A percentile compares a stretch with the other conserved stretches of the same genome.
These are phyloP conservation scores for Sander lucioperca DNA, from an alignment of 2,113 vertebrate genomes.

Conservation along the genomic window DNA sequence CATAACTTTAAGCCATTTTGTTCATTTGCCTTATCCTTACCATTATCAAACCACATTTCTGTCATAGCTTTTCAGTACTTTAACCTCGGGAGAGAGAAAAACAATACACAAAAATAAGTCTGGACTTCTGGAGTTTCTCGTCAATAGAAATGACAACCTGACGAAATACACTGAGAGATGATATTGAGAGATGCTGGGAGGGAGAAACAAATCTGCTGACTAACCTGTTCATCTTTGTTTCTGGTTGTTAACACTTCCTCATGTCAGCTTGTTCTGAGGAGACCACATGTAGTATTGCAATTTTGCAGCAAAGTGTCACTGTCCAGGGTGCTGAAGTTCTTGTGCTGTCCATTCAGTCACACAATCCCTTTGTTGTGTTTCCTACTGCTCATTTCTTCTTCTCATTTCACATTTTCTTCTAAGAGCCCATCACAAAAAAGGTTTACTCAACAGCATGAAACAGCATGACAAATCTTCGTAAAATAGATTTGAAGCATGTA, in stretches of 20 bases:
- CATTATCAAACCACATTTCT: not conserved
- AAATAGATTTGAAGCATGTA: not conserved
- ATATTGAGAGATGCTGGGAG: too few species aligned
- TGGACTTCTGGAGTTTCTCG: too few species aligned
- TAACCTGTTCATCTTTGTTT: not conserved
- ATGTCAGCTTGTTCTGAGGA: not conserved
- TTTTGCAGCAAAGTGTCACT: conserved; percentile 10
- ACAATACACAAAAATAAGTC: too few species aligned
- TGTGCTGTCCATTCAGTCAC: too few species aligned
- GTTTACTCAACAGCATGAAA: not conserved
- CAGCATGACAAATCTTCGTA: too few species aligned
- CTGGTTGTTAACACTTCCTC: not conserved
- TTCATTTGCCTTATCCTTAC: not conserved
- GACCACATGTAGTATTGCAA: not conserved
- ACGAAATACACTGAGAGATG: too few species aligned
- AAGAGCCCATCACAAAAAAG: not conserved
- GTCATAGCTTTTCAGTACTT: too few species aligned
- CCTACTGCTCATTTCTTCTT: not conserved
- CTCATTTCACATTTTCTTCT: not conserved
- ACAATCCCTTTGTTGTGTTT: not conserved
- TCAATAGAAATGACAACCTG: too few species aligned
- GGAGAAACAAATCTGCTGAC: not conserved
- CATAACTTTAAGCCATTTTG: not conserved
- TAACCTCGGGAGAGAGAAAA: too few species aligned
- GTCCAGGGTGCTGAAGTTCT: conserved; percentile 63